Evolutionary conservation across 2,888 invertebrate species (phyloP).

Genomic region (Dastarcus helophoroides): DNA sequence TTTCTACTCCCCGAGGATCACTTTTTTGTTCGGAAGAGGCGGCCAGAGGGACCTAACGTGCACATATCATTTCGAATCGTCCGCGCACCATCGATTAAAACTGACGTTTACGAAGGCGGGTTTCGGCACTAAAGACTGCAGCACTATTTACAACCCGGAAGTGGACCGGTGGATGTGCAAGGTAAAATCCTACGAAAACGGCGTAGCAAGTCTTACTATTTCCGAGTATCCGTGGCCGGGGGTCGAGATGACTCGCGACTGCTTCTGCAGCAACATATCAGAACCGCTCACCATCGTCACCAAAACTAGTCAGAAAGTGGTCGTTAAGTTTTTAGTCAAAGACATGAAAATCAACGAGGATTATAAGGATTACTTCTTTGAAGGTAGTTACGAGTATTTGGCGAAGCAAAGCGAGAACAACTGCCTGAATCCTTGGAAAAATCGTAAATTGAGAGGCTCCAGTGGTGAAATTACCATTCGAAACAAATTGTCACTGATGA

Average conservation of each 20-base stretch:
- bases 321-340: slow-evolving; percentile 61
- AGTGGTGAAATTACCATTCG: slow-evolving; percentile 62
- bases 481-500: slow-evolving; percentile 36
- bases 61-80: slow-evolving; percentile 62
- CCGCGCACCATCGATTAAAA: slow-evolving; percentile 55
- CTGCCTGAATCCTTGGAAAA: slow-evolving; percentile 57
- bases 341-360: slow-evolving; percentile 75
- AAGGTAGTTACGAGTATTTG: slow-evolving; percentile 59
- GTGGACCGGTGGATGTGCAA: slow-evolving; percentile 61
- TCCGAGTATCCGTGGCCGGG: slow-evolving; percentile 61
- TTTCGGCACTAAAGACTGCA: slow-evolving; percentile 58
- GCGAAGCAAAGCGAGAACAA: slow-evolving; percentile 43
- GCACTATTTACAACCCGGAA: slow-evolving; percentile 53
- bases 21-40: slow-evolving; percentile 73
- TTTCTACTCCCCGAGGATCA: slow-evolving; percentile 66
- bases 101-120: slow-evolving; percentile 56
- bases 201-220: slow-evolving; percentile 34
- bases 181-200: slow-evolving; percentile 28
- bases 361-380: slow-evolving; percentile 68
- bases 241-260: slow-evolving; percentile 56
- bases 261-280: slow-evolving; percentile 59
- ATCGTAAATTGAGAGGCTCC: slow-evolving; percentile 53
- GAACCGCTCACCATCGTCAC: slow-evolving; percentile 54
- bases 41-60: slow-evolving; percentile 67
- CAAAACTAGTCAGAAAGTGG: slow-evolving; percentile 56